Base-by-base conservation (phyloP, 2,888 invertebrate genomes). In the Tipula lateralis region DNA sequence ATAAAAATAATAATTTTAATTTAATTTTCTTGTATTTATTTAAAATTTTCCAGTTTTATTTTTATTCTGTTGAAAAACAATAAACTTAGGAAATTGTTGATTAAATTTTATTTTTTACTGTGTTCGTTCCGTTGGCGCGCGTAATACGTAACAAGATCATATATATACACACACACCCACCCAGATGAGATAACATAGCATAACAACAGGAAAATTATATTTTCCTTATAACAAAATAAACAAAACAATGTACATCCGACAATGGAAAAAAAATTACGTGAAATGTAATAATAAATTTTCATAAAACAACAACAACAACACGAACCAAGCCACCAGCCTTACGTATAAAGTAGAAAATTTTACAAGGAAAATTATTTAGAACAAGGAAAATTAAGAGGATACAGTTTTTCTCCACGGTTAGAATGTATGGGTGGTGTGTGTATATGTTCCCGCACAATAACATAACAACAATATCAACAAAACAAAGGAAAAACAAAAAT, bases 171-270 rank as follows among this genome's bases (percentile, higher is more conserved):
- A 66, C 44, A 66, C 9, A 66, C 19, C n/a, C 16, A 50, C 44
- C 3, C 44, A 66, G 66, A 24, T 66, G 66, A 66, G 66, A 66
- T 66, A 66, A 16, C 16, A 50, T 50, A 50, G 44, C 44, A 16
- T 50, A 50, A 66, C 66, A 66, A 66, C 66, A 66, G 24, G 24
- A 66, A 66, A 66, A 66, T 66, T 66, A 66, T 24, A 66, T 66
- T 66, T 66, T 66, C 66, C 66, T 66, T 66, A 5, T 5, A 66
- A 19, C 66, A 66, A 66, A 66, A 66, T 66, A 66, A 66, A 66
- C 66, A 66, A 66, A 66, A 66, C 66, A 66, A 66, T 66, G 66
- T 66, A 66, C 66, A 66, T 66, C 66, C 66, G 66, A 66, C 66
- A 66, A 66, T 66, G 66, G 66, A 66, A 66, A 66, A 66, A 66